Evolutionary conservation across 1,140 invertebrate species (phyloP).

Genomic region (Drosophila arawakana): DNA sequence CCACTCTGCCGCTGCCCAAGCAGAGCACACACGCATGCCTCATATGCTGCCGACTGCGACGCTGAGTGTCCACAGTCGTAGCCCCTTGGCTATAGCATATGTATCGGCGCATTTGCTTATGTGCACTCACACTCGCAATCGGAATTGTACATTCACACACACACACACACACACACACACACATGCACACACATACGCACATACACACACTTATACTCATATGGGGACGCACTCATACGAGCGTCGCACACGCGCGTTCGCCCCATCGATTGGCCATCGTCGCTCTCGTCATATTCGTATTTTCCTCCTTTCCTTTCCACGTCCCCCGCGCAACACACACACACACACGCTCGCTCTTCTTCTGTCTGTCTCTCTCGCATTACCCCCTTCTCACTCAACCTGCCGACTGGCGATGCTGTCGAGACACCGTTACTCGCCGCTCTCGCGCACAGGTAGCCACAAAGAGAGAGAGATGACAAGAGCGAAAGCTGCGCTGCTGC

Average conservation of each 20-base stretch:
- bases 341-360: neutral
- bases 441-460: constrained; percentile 66
- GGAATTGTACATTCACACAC: constrained; percentile 23
- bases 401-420: constrained; percentile 28
- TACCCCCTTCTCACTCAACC: constrained; percentile 33
- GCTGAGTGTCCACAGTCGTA: constrained; percentile 26
- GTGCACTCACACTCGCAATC: constrained; percentile 36
- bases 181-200: constrained; percentile 14
- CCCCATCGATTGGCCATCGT: constrained; percentile 75
- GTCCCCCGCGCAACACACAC: constrained; percentile 17
- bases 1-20: neutral
- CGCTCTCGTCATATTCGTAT: constrained; percentile 66
- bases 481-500: constrained; percentile 10
- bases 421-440: constrained; percentile 43
- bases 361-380: constrained; percentile 13
- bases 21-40: constrained; percentile 14
- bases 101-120: constrained; percentile 60
- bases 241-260: constrained; percentile 77
- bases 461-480: constrained; percentile 7
- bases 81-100: constrained; percentile 62
- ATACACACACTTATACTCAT: constrained; percentile 28
- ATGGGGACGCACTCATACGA: constrained; percentile 41
- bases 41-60: constrained; percentile 4
- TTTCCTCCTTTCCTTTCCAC: neutral
- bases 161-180: constrained; percentile 12